Conservation (phyloP, 2,888 invertebrate species). For the Heliconius sara region DNA sequence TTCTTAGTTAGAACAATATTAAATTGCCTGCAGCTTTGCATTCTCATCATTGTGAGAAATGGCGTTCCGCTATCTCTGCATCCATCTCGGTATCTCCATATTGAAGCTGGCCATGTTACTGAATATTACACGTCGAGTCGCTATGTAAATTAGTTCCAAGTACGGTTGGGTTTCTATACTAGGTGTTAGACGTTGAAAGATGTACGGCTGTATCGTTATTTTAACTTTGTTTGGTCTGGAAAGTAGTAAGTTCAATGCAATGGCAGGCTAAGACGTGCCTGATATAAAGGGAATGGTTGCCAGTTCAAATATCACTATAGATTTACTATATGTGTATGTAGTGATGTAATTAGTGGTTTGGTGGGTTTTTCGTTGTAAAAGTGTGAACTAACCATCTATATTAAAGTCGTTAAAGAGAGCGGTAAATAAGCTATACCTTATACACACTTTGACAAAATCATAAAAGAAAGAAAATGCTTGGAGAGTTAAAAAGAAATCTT, state of each 20-base stretch:
- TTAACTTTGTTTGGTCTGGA: slow-evolving; percentile 1
- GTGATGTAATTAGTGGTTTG: neutral
- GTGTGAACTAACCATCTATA: too few species aligned
- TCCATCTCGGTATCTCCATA: slow-evolving; percentile 24
- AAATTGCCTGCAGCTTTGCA: slow-evolving; percentile 41
- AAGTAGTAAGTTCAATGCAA: neutral
- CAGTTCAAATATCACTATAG: neutral
- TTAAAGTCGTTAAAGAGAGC: neutral
- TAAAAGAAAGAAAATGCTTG: neutral
- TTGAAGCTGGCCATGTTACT: slow-evolving; percentile 13
- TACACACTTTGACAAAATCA: neutral
- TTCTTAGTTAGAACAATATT: slow-evolving; percentile 40
- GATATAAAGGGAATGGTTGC: neutral
- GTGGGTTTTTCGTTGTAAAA: neutral
- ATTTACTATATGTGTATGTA: neutral
- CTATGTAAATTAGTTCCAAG: slow-evolving; percentile 28
- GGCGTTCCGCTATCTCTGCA: slow-evolving; percentile 23
- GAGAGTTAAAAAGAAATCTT: neutral
- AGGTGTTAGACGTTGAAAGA: neutral
- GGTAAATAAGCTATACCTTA: too few species aligned
- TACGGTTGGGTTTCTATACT: slow-evolving; percentile 21
- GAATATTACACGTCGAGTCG: slow-evolving; percentile 22
- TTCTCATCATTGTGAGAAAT: slow-evolving; percentile 43
- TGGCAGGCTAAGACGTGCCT: neutral
- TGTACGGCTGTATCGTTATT: neutral